phyloP scores from a whole-genome alignment of 2,797 vertebrate genomes.

The Chanos chanos region DNA sequence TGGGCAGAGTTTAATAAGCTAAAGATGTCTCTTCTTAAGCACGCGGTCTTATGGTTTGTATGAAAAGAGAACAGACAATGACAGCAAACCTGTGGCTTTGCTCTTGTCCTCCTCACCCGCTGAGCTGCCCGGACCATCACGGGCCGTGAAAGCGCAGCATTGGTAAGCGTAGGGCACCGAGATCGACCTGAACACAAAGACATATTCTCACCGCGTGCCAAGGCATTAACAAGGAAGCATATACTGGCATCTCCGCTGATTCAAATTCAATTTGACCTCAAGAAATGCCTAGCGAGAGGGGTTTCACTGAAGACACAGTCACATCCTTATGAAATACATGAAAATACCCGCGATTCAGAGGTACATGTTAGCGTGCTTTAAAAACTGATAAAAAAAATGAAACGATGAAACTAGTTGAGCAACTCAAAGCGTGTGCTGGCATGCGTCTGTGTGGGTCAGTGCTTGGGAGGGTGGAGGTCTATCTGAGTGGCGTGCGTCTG shows the following conservation, averaged over 20 bases:
- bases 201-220: constrained; percentile 14
- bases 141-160: constrained; percentile 93
- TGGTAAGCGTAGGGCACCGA: constrained; percentile 97
- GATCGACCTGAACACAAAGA: constrained; percentile 78
- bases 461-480: too few species aligned
- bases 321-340: too few species aligned
- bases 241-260: too few species aligned
- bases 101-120: constrained; percentile 70
- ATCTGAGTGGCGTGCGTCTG: too few species aligned
- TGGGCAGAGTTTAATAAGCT: not conserved
- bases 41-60: constrained; percentile 14
- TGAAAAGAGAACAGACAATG: not conserved
- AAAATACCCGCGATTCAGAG: too few species aligned
- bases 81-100: constrained; percentile 62
- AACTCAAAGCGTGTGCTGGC: too few species aligned
- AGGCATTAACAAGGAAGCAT: not conserved
- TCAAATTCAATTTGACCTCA: not conserved
- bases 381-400: too few species aligned
- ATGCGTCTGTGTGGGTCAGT: too few species aligned
- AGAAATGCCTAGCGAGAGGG: constrained; percentile 14
- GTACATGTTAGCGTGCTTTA: too few species aligned
- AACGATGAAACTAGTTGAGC: too few species aligned
- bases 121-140: constrained; percentile 74
- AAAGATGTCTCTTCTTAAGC: too few species aligned
- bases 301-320: too few species aligned